phyloP scores from a whole-genome alignment of 2,113 vertebrate species.

The Hyperoodon ampullatus region DNA sequence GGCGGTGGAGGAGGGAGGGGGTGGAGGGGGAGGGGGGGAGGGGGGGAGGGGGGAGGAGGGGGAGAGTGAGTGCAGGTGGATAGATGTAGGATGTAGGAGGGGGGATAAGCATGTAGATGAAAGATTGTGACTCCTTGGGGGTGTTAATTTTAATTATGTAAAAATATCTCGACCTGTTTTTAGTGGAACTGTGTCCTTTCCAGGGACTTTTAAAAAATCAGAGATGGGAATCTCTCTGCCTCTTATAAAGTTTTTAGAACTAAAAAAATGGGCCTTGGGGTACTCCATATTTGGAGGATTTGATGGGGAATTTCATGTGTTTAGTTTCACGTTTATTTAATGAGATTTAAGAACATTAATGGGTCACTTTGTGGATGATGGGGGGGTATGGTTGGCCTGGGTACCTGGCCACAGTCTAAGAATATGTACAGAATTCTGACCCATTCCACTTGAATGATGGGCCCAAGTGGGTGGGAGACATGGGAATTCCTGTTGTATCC shows the following conservation, averaged over 20 bases:
- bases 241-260: slow-evolving; percentile 8
- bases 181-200: not conserved
- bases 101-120: not conserved
- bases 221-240: not conserved
- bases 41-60: not conserved
- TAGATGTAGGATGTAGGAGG: not conserved
- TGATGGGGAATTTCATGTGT: not conserved
- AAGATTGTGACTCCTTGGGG: not conserved
- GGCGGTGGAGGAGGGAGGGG: no score
- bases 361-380: not conserved
- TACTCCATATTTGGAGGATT: not conserved
- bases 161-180: slow-evolving; percentile 59
- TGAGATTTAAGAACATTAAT: not conserved
- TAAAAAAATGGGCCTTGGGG: not conserved
- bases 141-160: slow-evolving; percentile 25
- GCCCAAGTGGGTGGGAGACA: not conserved
- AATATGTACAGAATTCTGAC: not conserved
- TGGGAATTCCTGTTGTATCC: not conserved
- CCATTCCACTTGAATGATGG: not conserved
- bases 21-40: not conserved
- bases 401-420: not conserved
- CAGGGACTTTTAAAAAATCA: not conserved
- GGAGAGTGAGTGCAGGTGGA: not conserved
- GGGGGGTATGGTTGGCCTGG: no score
- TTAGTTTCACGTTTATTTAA: not conserved